Evolutionary conservation across 2,797 vertebrate genomes (phyloP).

Genomic region (Sebastes iracundus): DNA sequence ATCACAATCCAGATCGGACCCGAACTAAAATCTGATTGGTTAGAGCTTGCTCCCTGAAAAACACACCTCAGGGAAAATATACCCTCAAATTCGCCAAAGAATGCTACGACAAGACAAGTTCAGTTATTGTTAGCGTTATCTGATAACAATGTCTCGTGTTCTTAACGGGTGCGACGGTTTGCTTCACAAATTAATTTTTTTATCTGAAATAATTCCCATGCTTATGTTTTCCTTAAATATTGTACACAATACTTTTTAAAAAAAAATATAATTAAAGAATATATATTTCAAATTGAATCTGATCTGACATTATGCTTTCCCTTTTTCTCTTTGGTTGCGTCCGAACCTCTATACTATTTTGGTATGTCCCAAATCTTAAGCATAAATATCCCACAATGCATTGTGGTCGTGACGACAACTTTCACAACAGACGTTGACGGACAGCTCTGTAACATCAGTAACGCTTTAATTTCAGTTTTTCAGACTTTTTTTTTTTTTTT

Average conservation of each 20-base stretch:
- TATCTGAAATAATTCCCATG: not conserved
- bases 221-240: not conserved
- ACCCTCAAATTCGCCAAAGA: fast-evolving
- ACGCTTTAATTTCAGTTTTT: too few species aligned
- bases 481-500: too few species aligned
- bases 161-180: not conserved
- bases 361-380: too few species aligned
- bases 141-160: not conserved
- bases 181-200: not conserved
- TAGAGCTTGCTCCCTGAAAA: not conserved
- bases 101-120: not conserved
- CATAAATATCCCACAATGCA: too few species aligned
- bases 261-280: not conserved
- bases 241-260: not conserved
- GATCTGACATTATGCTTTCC: too few species aligned
- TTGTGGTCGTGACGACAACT: too few species aligned
- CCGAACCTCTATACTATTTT: too few species aligned
- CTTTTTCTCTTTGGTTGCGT: too few species aligned
- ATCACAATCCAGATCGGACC: not conserved
- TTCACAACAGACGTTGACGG: too few species aligned
- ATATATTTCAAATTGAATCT: not conserved
- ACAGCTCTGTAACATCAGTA: too few species aligned
- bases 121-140: not conserved
- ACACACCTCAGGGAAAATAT: fast-evolving
- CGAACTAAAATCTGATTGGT: conserved; percentile 16